Evolutionary conservation across 1,140 invertebrate species (phyloP), one percentile per base, ranked within the genome.

Genomic region (Brachionus rubens): DNA sequence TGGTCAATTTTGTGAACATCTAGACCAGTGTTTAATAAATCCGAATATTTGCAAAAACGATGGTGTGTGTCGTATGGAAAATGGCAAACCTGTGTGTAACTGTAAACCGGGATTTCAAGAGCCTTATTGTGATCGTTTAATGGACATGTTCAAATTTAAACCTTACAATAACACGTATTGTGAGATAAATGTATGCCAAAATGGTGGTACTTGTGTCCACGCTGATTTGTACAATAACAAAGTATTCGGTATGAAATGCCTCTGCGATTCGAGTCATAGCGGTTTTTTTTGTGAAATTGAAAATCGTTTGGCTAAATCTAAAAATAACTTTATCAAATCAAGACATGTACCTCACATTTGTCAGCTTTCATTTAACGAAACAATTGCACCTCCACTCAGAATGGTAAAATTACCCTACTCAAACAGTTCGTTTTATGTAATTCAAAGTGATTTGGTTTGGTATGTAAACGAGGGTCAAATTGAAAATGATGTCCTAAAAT

Each of bases 201-300:
- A 72, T 72, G 68, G 68, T 54, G 68, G 68, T 7, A 72, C 46
- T 5, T 72, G 68, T 41, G 19, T 72, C 3, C 68, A 72, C 24
- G 33, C 43, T n/a, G 50, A 72, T 72, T 36, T 72, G 6, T 48
- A 48, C 19, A 65, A 65, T 16, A 65, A 65, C 24, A 43, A 41
- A 65, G 40, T 65, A 2, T 65, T 41, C 12, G 68, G 68, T 21
- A 72, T 72, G 68, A 72, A 77, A 10, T 80, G 79, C 52, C n/a
- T 50, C 4, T 80, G 79, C 52, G 40, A 65, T 21, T 2, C 68
- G 2, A 52, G 50, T 1, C 79, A 76, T 65, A 76, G 62, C 24
- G 79, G 79, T n/a, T n/a, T 62, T 24, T 76, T 40, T 26, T 80
- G 79, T 56, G 50, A 56, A 40, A 47, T 76, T 10, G 75, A 80